These are phyloP conservation scores for Sceloporus tristichus DNA, from an alignment of 2,113 vertebrate genomes.

Conservation along the genomic window DNA sequence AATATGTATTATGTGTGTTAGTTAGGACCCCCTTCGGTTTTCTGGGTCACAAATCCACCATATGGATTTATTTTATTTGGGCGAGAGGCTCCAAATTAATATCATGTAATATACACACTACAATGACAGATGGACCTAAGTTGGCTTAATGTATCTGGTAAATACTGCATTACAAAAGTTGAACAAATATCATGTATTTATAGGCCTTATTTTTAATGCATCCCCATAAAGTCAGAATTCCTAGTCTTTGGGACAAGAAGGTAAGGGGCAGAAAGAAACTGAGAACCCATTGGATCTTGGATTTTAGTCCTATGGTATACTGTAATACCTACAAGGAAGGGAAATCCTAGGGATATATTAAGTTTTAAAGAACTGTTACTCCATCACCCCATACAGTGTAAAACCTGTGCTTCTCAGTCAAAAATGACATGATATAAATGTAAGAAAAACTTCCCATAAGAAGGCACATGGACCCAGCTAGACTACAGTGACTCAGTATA, in stretches of 20 bases:
- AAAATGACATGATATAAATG: constrained; percentile 46
- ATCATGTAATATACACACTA: constrained; percentile 50
- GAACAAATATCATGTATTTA: constrained; percentile 30
- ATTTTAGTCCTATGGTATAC: constrained; percentile 34
- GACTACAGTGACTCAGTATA: constrained; percentile 24
- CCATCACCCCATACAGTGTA: constrained; percentile 1
- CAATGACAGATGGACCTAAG: constrained; percentile 63
- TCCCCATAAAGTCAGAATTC: constrained; percentile 24
- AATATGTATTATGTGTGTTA: constrained; percentile 33
- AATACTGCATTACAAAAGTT: constrained; percentile 57
- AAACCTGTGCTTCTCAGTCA: constrained; percentile 34
- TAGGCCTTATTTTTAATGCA: constrained; percentile 51
- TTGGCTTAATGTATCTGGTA: constrained; percentile 64
- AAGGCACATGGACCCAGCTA: not conserved
- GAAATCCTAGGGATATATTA: constrained; percentile 44
- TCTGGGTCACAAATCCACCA: constrained; percentile 33
- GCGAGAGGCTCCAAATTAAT: constrained; percentile 63
- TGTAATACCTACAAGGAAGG: constrained; percentile 33
- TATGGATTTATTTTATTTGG: constrained; percentile 64
- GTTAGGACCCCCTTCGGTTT: not conserved
- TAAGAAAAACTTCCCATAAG: not conserved
- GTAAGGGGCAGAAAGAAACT: constrained; percentile 30
- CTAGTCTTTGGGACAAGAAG: constrained; percentile 39
- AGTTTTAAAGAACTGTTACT: constrained; percentile 51
- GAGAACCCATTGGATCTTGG: constrained; percentile 35